A percentile compares a stretch with the other conserved stretches of the same genome.
phyloP scores from a whole-genome alignment of 2,888 invertebrate species.

The Hirtodrosophila duncani region DNA sequence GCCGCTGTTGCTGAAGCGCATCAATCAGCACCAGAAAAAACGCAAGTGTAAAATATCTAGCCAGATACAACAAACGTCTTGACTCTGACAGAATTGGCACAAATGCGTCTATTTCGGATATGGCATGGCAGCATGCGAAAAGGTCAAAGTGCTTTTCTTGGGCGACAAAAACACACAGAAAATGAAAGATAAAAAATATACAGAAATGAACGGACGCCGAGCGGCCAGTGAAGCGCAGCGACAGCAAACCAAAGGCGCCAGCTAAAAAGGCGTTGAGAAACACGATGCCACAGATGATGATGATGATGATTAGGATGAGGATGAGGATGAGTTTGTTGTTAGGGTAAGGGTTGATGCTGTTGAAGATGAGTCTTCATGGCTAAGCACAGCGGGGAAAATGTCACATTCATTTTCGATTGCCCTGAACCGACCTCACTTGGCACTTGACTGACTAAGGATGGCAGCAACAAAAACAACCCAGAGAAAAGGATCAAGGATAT shows the following conservation, averaged over 20 bases:
- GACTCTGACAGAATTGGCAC: conserved; percentile 68
- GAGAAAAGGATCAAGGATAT: conserved; percentile 4
- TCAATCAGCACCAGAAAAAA: conserved; percentile 50
- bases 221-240: conserved; percentile 28
- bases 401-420: conserved; percentile 48
- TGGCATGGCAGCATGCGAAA: conserved; percentile 44
- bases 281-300: conserved; percentile 33
- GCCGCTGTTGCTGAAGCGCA: conserved; percentile 52
- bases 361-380: background rate
- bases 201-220: conserved; percentile 25
- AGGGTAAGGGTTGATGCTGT: too few relatives aligned
- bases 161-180: conserved; percentile 13
- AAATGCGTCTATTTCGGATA: conserved; percentile 54
- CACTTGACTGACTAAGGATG: too few relatives aligned
- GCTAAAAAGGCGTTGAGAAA: conserved; percentile 33
- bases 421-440: conserved; percentile 52
- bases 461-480: conserved; percentile 3
- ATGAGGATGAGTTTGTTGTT: conserved; percentile 9
- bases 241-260: conserved; percentile 47
- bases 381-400: conserved; percentile 40
- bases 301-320: conserved; percentile 6
- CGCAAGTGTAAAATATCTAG: conserved; percentile 22
- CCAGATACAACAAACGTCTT: conserved; percentile 20
- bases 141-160: conserved; percentile 60
- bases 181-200: background rate